These are phyloP conservation scores for Frankliniella intonsa DNA, from an alignment of 2,888 invertebrate genomes.

Conservation along the genomic window DNA sequence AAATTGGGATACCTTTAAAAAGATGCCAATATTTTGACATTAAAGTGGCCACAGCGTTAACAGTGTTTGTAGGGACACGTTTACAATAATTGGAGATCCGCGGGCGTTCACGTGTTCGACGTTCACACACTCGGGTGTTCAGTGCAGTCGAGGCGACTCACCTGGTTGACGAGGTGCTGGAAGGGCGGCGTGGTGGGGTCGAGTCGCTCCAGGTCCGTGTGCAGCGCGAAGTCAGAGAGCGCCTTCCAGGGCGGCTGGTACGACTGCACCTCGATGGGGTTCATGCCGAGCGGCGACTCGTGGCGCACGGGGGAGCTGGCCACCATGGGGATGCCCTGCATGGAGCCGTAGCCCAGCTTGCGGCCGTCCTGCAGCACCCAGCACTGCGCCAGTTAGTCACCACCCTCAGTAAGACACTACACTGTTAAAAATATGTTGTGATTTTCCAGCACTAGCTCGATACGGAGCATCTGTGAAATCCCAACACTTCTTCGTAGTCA, in stretches of 20 bases:
- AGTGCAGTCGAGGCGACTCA: slow-evolving; percentile 50
- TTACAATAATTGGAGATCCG: no score
- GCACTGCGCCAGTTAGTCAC: slow-evolving; percentile 5
- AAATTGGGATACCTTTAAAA: no score
- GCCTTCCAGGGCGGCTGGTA: slow-evolving; percentile 99
- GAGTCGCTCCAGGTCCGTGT: slow-evolving; percentile 83
- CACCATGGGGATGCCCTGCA: slow-evolving; percentile 97
- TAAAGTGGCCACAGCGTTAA: no score
- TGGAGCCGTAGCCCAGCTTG: slow-evolving; percentile 86
- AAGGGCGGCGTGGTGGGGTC: slow-evolving; percentile 86
- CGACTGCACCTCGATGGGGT: slow-evolving; percentile 82
- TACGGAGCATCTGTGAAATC: no score
- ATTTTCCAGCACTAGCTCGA: no score
- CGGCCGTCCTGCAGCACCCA: slow-evolving; percentile 75
- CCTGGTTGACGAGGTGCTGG: slow-evolving; percentile 94
- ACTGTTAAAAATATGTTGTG: no score
- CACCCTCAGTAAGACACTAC: no score
- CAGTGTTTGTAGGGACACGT: no score
- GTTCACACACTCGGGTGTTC: no score
- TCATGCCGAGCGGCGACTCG: slow-evolving; percentile 80
- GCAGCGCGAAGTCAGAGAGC: slow-evolving; percentile 89
- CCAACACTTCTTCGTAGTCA: no score
- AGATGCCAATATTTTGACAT: no score
- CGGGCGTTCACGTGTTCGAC: no score
- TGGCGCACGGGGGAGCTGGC: slow-evolving; percentile 90